Evolutionary conservation across 1,140 invertebrate species (phyloP).

Genomic region (Lepidurus couesii): DNA sequence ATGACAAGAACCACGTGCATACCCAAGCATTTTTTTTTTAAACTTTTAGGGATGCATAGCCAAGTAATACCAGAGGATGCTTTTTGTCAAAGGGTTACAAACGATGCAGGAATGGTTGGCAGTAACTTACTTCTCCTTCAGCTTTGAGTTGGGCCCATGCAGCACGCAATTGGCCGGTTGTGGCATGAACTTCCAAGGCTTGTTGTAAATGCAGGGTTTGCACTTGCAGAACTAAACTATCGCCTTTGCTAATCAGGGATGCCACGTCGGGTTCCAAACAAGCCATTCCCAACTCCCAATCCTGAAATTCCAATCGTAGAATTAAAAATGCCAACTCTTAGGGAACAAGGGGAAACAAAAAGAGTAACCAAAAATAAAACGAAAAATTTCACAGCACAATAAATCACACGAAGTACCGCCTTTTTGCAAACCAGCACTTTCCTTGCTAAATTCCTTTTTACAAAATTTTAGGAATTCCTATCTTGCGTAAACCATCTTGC

Average conservation of each 20-base stretch:
- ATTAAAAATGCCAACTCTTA: not conserved
- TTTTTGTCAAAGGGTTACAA: not conserved
- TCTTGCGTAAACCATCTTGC: too few relatives aligned
- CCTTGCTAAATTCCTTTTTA: too few relatives aligned
- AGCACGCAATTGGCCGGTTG: conserved; percentile 28
- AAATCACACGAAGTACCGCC: too few relatives aligned
- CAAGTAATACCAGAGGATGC: too few relatives aligned
- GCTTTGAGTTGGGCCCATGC: conserved; percentile 30
- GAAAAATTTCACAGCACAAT: not conserved
- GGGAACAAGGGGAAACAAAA: conserved; percentile 26
- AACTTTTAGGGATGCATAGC: too few relatives aligned
- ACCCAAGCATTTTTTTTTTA: too few relatives aligned
- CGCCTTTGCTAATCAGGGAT: conserved; percentile 68
- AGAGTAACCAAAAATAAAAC: not conserved
- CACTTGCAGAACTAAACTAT: conserved; percentile 52
- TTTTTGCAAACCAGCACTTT: too few relatives aligned
- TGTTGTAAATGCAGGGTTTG: conserved; percentile 31
- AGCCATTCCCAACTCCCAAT: conserved; percentile 37
- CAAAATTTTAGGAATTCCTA: too few relatives aligned
- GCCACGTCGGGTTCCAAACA: conserved; percentile 69
- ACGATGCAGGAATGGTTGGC: not conserved
- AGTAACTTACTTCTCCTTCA: conserved; percentile 29
- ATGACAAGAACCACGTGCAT: too few relatives aligned
- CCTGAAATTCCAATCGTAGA: conserved; percentile 29
- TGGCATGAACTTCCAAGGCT: conserved; percentile 28